Percentiles rank a stretch among this genome's conserved stretches.
Conservation (phyloP, 2,113 vertebrate genomes). For the Amblyopsis rosae region DNA sequence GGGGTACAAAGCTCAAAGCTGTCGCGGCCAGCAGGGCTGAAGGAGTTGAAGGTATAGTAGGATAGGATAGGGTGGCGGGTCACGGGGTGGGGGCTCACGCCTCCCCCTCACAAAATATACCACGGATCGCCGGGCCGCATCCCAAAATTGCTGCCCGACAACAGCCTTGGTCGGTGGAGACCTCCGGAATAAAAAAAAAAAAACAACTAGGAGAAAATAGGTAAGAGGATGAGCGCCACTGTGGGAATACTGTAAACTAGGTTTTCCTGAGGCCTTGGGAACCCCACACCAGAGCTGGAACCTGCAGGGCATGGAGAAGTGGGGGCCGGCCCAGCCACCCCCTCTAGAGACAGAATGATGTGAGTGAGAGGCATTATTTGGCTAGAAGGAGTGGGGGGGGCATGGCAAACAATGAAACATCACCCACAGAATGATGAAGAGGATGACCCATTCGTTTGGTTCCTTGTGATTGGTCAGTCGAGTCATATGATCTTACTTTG, state of each 20-base stretch:
- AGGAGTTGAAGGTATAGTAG: slow-evolving; percentile 26
- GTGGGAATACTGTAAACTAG: slow-evolving; percentile 79
- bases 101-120: slow-evolving; percentile 48
- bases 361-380: too few species aligned
- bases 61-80: not conserved
- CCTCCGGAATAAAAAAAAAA: slow-evolving; percentile 49
- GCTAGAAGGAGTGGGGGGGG: too few species aligned
- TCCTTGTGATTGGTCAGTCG: too few species aligned
- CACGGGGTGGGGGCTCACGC: slow-evolving; percentile 10
- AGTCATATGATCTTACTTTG: too few species aligned
- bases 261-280: slow-evolving; percentile 75
- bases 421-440: too few species aligned
- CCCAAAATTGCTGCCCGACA: slow-evolving; percentile 72
- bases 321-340: slow-evolving; percentile 35
- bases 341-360: not conserved
- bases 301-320: slow-evolving; percentile 71
- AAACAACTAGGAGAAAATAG: not conserved
- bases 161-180: slow-evolving; percentile 62
- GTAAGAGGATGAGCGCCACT: slow-evolving; percentile 55
- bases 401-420: too few species aligned
- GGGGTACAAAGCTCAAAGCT: slow-evolving; percentile 66
- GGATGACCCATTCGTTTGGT: too few species aligned
- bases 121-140: slow-evolving; percentile 59
- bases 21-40: slow-evolving; percentile 40
- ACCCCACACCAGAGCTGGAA: slow-evolving; percentile 72